Evolutionary conservation across 2,888 invertebrate genomes (phyloP), one percentile per base, ranked within the genome.

Genomic region (Adineta ricciae): DNA sequence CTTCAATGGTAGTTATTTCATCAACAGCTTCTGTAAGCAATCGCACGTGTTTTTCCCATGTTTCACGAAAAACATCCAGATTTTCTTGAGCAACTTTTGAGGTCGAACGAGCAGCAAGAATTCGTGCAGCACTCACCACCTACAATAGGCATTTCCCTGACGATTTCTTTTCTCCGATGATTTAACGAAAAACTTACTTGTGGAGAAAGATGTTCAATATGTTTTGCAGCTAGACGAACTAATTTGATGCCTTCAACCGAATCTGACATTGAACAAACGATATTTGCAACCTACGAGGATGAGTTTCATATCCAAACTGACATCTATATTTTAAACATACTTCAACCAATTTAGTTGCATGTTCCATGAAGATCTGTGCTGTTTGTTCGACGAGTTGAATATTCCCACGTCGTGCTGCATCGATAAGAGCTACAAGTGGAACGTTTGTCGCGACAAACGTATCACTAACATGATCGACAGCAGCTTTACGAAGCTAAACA

Each of bases 161-260:
- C 16, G 8, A 73, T 4, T 78, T 38, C 46, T 46, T 46, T 11
- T 38, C 5, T 5, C n/a, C n/a, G n/a, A n/a, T n/a, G n/a, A 21
- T 1, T 78, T 38, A 27, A n/a, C n/a, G 14, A 9, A 64, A 21
- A 27, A 64, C 27, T 9, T 11, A 78, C 78, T 93, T 99, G 97
- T 1, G 98, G 97, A 88, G 97, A 97, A 14, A 99, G 92, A 86
- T 94, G 94, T 89, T 96, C 96, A 84, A 99, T 95, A 91, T 98
- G 97, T 14, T 94, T 93, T 5, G 97, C 96, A 2, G 98, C 97
- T 91, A 96, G 96, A 9, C 97, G 94, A 64, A 99, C 97, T 95
- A 98, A 96, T 92, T 98, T 97, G 4, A 99, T 96, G 0, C 98
- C 98, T 88, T 99, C 98, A 88, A 96, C 96, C 90, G 98, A 97